These are phyloP conservation scores for Agelas oroides DNA, from an alignment of 37 sponge, comb jelly and placozoan genomes.

Conservation along the genomic window DNA sequence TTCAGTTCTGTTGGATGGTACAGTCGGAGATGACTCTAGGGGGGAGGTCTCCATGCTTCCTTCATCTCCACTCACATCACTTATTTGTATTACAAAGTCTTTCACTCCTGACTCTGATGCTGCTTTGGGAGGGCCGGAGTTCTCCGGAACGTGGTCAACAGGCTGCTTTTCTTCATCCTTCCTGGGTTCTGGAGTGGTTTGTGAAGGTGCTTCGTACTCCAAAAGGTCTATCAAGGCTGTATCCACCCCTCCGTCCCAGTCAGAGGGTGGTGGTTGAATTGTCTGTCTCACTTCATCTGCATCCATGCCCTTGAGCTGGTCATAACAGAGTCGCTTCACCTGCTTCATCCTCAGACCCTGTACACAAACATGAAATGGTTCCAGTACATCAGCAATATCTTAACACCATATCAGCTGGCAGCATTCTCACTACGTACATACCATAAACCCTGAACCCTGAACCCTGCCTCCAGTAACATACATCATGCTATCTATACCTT, in stretches of 20 bases:
- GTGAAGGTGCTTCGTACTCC: too few species aligned
- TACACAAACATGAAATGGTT: background rate
- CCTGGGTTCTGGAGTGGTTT: too few species aligned
- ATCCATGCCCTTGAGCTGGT: slow-evolving; percentile 58
- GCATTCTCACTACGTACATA: too few species aligned
- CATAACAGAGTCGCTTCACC: slow-evolving; percentile 62
- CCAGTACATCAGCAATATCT: too few species aligned
- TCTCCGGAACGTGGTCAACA: too few species aligned
- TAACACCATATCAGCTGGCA: too few species aligned
- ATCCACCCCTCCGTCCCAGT: background rate
- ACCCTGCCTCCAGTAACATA: too few species aligned
- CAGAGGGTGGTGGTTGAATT: background rate
- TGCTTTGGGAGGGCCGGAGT: too few species aligned
- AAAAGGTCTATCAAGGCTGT: background rate
- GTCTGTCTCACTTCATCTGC: slow-evolving; percentile 9
- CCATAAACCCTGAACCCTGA: too few species aligned
- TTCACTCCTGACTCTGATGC: background rate
- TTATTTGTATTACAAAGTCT: slow-evolving; percentile 11
- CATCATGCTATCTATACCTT: slow-evolving; percentile 44
- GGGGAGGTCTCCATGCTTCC: too few species aligned
- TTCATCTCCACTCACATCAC: slow-evolving; percentile 40
- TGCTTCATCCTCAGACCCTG: slow-evolving; percentile 68
- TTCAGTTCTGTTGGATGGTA: background rate
- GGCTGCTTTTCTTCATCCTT: too few species aligned
- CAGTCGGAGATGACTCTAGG: too few species aligned